phyloP scores from a whole-genome alignment of 2,888 invertebrate species.

The Gastrophysa polygoni region DNA sequence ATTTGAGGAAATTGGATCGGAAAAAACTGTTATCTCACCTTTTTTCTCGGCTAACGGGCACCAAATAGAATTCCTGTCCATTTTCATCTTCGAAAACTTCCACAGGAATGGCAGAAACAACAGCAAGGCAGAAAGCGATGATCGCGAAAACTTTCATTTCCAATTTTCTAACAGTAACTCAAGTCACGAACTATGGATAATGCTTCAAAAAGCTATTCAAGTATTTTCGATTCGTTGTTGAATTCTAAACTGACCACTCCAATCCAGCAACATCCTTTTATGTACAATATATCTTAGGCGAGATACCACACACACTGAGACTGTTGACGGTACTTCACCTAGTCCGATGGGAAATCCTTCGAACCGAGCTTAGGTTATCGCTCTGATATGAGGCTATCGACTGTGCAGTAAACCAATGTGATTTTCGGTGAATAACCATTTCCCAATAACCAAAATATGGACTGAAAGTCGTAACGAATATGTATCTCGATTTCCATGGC shows the following conservation, averaged over 20 bases:
- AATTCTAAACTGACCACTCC: not conserved
- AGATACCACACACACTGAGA: not conserved
- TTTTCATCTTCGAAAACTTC: slow-evolving; percentile 33
- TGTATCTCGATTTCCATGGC: too few species aligned
- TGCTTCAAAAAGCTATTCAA: too few species aligned
- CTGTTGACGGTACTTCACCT: not conserved
- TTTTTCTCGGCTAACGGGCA: slow-evolving; percentile 28
- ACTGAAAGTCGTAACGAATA: too few species aligned
- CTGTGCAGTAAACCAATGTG: too few species aligned
- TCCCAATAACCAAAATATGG: too few species aligned
- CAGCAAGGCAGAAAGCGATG: slow-evolving; percentile 18
- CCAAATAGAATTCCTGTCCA: slow-evolving; percentile 26
- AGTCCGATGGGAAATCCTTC: not conserved
- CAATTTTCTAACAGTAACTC: not conserved
- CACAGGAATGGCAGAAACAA: slow-evolving; percentile 25
- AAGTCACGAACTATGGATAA: too few species aligned
- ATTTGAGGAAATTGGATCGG: too few species aligned
- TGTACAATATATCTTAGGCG: not conserved
- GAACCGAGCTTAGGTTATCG: not conserved
- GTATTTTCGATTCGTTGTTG: not conserved
- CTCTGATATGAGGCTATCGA: not conserved
- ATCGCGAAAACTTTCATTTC: slow-evolving; percentile 26
- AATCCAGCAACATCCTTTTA: not conserved
- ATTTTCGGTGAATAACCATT: too few species aligned
- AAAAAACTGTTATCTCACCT: slow-evolving; percentile 22